Evolutionary conservation across 2,797 vertebrate genomes (phyloP).

Genomic region (Coracias cyanogaster): DNA sequence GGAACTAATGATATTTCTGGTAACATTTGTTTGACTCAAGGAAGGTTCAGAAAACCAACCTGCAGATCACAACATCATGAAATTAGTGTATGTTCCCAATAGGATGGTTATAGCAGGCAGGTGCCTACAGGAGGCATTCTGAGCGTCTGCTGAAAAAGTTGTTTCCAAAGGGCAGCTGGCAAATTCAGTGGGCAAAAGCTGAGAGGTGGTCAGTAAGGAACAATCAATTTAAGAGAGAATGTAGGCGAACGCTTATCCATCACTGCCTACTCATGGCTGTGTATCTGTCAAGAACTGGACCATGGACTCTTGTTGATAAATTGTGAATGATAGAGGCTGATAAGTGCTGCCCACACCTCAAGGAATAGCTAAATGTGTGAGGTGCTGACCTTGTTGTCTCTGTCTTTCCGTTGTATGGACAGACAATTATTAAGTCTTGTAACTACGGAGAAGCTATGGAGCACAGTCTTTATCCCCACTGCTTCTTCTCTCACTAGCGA

Average conservation of each 20-base stretch:
- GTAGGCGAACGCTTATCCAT: background rate
- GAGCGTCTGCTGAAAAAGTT: background rate
- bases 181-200: background rate
- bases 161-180: background rate
- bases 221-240: background rate
- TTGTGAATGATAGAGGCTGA: background rate
- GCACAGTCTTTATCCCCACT: background rate
- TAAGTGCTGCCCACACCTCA: background rate
- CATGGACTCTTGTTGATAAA: background rate
- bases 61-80: background rate
- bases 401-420: background rate
- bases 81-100: background rate
- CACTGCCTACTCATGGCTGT: accelerated
- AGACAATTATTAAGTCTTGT: background rate
- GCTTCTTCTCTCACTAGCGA: constrained; percentile 80
- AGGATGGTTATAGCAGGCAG: background rate
- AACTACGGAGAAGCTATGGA: background rate
- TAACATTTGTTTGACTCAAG: background rate
- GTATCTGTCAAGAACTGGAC: background rate
- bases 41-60: background rate
- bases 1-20: background rate
- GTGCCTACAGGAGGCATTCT: background rate
- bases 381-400: background rate
- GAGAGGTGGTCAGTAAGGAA: background rate
- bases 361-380: background rate